Percentiles rank a stretch among this genome's conserved stretches.
phyloP scores from a whole-genome alignment of 2,797 vertebrate species.

The Parauchenoglanis ngamensis region DNA sequence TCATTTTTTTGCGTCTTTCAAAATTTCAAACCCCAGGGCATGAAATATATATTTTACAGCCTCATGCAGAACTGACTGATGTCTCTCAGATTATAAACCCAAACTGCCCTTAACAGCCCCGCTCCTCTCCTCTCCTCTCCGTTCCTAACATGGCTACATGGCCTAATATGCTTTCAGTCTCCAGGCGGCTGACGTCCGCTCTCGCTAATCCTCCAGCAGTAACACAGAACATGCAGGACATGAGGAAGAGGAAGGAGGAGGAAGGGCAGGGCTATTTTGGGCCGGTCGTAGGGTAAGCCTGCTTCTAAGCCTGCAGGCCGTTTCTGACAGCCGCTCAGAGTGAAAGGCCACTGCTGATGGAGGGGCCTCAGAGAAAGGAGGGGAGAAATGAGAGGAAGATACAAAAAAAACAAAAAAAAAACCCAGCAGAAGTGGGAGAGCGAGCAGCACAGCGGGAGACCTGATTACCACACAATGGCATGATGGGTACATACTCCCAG shows the following conservation, averaged over 20 bases:
- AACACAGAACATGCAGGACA: constrained; percentile 43
- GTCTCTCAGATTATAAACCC: neutral
- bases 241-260: constrained; percentile 49
- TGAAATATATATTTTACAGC: neutral
- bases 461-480: constrained; percentile 11
- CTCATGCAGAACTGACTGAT: neutral
- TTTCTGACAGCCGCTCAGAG: constrained; percentile 56
- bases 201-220: constrained; percentile 56
- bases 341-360: constrained; percentile 38
- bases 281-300: constrained; percentile 56
- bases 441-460: neutral
- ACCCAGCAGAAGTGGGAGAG: constrained; percentile 20
- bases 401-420: constrained; percentile 14
- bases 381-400: neutral
- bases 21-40: neutral
- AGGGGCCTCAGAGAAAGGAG: neutral
- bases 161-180: constrained; percentile 46
- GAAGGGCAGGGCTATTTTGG: constrained; percentile 58
- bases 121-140: neutral
- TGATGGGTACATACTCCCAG: constrained; percentile 34
- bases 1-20: neutral
- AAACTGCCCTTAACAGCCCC: neutral
- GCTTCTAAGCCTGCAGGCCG: constrained; percentile 53
- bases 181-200: constrained; percentile 42
- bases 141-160: neutral